Base-by-base conservation (phyloP, 2,113 vertebrate species). In the Microtus ochrogaster region DNA sequence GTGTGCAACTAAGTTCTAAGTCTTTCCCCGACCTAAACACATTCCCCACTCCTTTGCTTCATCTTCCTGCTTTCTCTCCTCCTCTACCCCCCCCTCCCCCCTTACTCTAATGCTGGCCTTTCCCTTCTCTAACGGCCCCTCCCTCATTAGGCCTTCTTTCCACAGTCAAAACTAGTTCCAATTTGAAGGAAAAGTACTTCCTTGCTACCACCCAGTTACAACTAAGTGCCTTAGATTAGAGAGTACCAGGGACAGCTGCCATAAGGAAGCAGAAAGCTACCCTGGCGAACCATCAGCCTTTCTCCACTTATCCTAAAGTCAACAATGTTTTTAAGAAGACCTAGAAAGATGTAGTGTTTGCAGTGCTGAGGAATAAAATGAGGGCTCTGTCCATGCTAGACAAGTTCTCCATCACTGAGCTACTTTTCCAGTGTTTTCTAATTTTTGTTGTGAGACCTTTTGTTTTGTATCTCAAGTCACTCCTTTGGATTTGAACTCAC, bases 321-420 rank as follows among this genome's bases (percentile, higher is more conserved):
- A 76, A 73, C 17, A 89, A 68, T 41, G 66, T 55, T 49, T 89
- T 96, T 87, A 96, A 3, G 63, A 76, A 96, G 17, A 68, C 39
- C 82, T 55, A 65, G 26, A 83, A 90, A 52, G 76, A 88, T 84
- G 96, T 72, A 68, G 7, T 22, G 58, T 73, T 89, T 89, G 52
- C 11, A 21, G 52, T 61, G 13, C 52, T 61, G 26, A 73, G 36
- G 24, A 41, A 73, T 88, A 73, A 72, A 58, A 49, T 52, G 44
- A 73, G 49, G 68, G 36, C 68, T 73, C 66, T 55, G 4, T 16
- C 68, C 68, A 39, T n/a, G 47, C 85, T 55, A 22, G 36, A 41
- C n/a, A 74, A 58, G 36, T 89, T 39, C 70, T 74, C 49, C 17
- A 73, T 12, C 8, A 58, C n/a, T 74, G 70, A 74, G 68, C n/a